A percentile compares a stretch with the other conserved stretches of the same genome.
Conservation (phyloP, 2,888 invertebrate genomes). For the Amphimallon solstitiale region DNA sequence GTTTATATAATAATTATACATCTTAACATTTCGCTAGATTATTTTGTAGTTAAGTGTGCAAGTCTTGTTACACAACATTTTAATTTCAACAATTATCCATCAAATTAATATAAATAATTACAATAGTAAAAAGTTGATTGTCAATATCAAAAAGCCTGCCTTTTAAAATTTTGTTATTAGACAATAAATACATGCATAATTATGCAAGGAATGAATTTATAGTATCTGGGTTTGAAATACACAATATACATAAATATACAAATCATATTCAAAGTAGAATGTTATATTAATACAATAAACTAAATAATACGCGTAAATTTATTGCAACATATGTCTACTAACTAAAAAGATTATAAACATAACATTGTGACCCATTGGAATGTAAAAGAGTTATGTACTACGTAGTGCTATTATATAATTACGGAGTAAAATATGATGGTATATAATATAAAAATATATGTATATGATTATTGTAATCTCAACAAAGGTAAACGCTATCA, state of each 20-base stretch:
- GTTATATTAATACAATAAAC: slow-evolving; percentile 2
- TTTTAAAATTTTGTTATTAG: not conserved
- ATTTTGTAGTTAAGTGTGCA: slow-evolving; percentile 52
- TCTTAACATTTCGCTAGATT: slow-evolving; percentile 59
- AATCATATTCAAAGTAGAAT: slow-evolving; percentile 9
- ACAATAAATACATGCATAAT: too few species aligned
- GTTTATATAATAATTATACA: slow-evolving; percentile 58
- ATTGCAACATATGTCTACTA: slow-evolving; percentile 23
- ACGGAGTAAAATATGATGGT: slow-evolving; percentile 15
- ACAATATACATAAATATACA: slow-evolving; percentile 7
- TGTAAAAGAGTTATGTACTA: slow-evolving; percentile 34
- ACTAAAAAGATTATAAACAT: slow-evolving; percentile 14
- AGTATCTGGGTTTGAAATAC: slow-evolving; percentile 1
- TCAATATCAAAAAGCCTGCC: slow-evolving; percentile 39
- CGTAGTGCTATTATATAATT: slow-evolving; percentile 22
- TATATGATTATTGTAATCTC: not conserved
- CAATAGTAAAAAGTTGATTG: slow-evolving; percentile 36
- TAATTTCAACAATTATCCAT: slow-evolving; percentile 38
- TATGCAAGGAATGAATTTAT: too few species aligned
- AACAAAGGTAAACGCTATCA: not conserved
- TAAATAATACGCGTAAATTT: slow-evolving; percentile 13
- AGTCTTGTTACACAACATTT: slow-evolving; percentile 12
- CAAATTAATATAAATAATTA: slow-evolving; percentile 21
- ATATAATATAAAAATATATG: slow-evolving; percentile 23
- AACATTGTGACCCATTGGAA: slow-evolving; percentile 35